phyloP scores from a whole-genome alignment of 2,797 vertebrate genomes.

The Tachyglossus aculeatus region DNA sequence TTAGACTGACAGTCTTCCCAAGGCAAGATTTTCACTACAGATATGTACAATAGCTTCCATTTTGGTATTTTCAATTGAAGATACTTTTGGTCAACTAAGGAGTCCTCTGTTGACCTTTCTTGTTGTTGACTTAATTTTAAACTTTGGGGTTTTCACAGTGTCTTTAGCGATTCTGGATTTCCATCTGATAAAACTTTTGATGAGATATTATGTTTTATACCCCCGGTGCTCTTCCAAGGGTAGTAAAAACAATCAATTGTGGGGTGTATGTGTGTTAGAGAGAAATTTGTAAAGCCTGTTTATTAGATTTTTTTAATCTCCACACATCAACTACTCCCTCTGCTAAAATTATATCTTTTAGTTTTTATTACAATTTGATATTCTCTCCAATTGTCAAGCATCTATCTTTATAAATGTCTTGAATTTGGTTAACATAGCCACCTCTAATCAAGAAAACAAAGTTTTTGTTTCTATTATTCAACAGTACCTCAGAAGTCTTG shows the following conservation, averaged over 20 bases:
- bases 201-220: neutral
- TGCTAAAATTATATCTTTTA: conserved; percentile 6
- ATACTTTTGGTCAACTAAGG: neutral
- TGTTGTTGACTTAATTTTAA: neutral
- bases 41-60: neutral
- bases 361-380: conserved; percentile 4
- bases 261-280: neutral
- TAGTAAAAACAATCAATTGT: conserved; percentile 10
- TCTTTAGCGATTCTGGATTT: neutral
- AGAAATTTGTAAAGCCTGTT: neutral
- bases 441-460: neutral
- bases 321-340: neutral
- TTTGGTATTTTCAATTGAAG: neutral
- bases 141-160: neutral
- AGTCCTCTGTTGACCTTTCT: neutral
- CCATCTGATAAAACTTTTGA: neutral
- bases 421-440: neutral
- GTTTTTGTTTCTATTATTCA: too few relatives aligned
- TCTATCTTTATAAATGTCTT: neutral
- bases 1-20: neutral
- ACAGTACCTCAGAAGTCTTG: neutral
- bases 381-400: neutral
- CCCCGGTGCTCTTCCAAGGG: neutral
- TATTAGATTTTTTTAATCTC: neutral
- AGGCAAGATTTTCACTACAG: too few relatives aligned